Base-by-base conservation (phyloP, 2,888 invertebrate genomes). In the Teleogryllus oceanicus region DNA sequence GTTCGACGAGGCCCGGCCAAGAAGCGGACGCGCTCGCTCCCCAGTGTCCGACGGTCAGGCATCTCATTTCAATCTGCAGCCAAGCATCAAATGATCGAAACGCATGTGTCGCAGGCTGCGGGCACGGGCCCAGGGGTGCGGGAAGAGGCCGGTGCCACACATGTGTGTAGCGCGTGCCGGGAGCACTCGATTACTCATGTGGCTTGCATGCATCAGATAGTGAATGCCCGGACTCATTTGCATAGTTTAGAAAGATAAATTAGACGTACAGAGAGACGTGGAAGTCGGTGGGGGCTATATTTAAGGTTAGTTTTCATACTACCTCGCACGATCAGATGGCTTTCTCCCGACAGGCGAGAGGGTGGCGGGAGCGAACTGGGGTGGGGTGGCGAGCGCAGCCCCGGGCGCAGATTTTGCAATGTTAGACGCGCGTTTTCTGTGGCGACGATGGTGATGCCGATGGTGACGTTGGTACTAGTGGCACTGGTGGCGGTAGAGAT, bases 181-280 rank as follows among this genome's bases (percentile, higher is more conserved):
- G 62, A 62, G 62, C n/a, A n/a, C 13, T 18, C 62, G 62, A 62
- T 62, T 62, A 62, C n/a, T 62, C 62, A 62, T 62, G 62, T 62
- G 62, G 13, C 62, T 13, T 62, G 62, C 62, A 62, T 62, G 62
- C 62, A 62, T 62, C 62, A 62, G 62, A 62, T 62, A 62, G 62
- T 18, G 62, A 62, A 62, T n/a, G n/a, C 62, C n/a, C 62, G 62
- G 62, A 37, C n/a, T 62, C 62, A 62, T 62, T 62, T 62, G 62
- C 62, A 62, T 62, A 62, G 62, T 62, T 62, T 62, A 62, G 62
- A 62, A 62, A 62, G 62, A 62, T 62, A 62, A 62, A 62, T 62
- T 62, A n/a, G n/a, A 62, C 62, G 62, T 62, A 62, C 62, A 62
- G 62, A 18, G 62, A 62, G 16, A 13, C 16, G 16, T 62, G 62